Evolutionary conservation across 1,140 invertebrate species (phyloP).

Genomic region (Aphaenogaster floridana): DNA sequence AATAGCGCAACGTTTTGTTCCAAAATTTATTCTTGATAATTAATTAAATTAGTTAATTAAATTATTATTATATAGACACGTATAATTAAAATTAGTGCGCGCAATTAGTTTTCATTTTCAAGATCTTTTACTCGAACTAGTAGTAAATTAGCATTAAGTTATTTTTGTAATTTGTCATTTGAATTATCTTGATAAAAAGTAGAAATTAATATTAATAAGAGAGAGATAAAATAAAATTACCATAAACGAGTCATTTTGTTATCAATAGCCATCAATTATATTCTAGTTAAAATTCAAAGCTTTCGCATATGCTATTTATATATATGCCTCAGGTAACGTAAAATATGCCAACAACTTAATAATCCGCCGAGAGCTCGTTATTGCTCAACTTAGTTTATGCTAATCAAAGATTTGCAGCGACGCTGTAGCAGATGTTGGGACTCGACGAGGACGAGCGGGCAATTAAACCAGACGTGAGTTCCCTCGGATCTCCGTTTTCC

Average conservation of each 20-base stretch:
- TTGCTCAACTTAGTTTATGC: slow-evolving; percentile 19
- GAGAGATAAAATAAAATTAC: slow-evolving; percentile 19
- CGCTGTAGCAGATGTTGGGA: slow-evolving; percentile 4
- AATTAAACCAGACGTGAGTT: slow-evolving; percentile 40
- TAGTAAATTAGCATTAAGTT: not conserved
- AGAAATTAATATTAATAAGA: slow-evolving; percentile 9
- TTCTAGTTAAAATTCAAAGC: slow-evolving; percentile 25
- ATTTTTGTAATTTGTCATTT: not conserved
- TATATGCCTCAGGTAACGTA: not conserved
- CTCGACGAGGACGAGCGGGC: slow-evolving; percentile 29
- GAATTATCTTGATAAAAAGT: not conserved
- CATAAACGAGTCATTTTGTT: not conserved
- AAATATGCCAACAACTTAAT: slow-evolving; percentile 22
- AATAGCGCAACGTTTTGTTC: not conserved
- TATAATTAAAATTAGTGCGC: not conserved
- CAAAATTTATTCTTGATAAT: not conserved
- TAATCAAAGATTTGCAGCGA: slow-evolving; percentile 37
- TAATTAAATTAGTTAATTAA: not conserved
- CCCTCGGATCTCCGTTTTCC: slow-evolving; percentile 13
- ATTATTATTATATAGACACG: not conserved
- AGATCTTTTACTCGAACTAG: not conserved
- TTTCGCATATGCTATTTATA: not conserved
- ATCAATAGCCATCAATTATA: not conserved
- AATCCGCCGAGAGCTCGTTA: slow-evolving; percentile 9
- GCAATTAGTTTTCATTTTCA: not conserved